Conservation (phyloP, 2,888 invertebrate species). For the Calliopum simillimum region DNA sequence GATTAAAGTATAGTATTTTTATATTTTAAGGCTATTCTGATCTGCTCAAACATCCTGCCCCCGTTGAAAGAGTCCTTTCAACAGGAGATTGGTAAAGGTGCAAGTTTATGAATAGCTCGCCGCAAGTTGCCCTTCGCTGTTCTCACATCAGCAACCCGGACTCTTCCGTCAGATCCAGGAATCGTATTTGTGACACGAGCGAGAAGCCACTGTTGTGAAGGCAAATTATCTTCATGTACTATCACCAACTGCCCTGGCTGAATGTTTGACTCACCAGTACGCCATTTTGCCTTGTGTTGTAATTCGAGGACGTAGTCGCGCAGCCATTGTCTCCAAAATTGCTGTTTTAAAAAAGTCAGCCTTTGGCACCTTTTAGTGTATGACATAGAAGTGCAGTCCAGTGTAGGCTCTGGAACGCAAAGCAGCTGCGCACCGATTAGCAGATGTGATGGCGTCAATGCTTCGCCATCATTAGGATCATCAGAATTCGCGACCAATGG, state of each 20-base stretch:
- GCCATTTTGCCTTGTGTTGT: slow-evolving; percentile 13
- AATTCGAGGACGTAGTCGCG: slow-evolving; percentile 20
- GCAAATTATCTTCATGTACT: slow-evolving; percentile 25
- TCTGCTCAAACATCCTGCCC: background rate
- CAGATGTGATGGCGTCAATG: slow-evolving; percentile 39
- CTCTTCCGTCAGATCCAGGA: no score
- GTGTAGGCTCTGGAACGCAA: background rate
- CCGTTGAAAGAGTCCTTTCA: background rate
- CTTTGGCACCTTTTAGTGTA: slow-evolving; percentile 20
- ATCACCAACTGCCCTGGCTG: slow-evolving; percentile 25
- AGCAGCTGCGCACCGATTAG: slow-evolving; percentile 35
- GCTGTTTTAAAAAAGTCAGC: slow-evolving; percentile 17
- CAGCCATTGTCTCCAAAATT: slow-evolving; percentile 16
- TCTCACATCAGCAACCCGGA: background rate
- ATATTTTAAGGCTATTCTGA: no score
- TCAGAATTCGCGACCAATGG: slow-evolving; percentile 21
- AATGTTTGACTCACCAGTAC: slow-evolving; percentile 20
- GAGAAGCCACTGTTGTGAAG: slow-evolving; percentile 23
- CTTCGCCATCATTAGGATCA: slow-evolving; percentile 41
- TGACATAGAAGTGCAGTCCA: background rate
- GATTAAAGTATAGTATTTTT: no score
- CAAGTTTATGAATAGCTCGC: background rate
- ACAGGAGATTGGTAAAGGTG: background rate
- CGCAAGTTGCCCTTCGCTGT: background rate
- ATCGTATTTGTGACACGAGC: background rate